These are phyloP conservation scores for Drosophila serrata DNA, from an alignment of 1,140 invertebrate genomes.

Conservation along the genomic window DNA sequence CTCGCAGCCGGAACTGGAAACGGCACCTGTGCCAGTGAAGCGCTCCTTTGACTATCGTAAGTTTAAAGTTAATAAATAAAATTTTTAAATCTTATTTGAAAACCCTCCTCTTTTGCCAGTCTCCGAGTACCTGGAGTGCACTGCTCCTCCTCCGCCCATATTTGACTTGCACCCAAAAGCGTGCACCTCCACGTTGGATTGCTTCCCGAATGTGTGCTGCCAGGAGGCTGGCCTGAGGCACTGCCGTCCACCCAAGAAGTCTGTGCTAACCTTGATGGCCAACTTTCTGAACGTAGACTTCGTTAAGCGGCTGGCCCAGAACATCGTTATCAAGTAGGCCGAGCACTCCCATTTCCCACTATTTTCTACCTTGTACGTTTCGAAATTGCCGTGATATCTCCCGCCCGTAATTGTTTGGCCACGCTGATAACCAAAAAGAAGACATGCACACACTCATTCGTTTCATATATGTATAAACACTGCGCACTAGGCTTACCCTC, in stretches of 20 bases:
- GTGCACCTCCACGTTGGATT: slow-evolving; percentile 89
- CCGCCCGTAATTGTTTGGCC: slow-evolving; percentile 39
- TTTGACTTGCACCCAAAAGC: slow-evolving; percentile 89
- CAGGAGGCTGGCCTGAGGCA: slow-evolving; percentile 89
- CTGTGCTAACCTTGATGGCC: slow-evolving; percentile 88
- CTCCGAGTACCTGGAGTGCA: slow-evolving; percentile 90
- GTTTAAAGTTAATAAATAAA: slow-evolving; percentile 10
- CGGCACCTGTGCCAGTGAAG: slow-evolving; percentile 87
- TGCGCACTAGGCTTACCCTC: slow-evolving; percentile 28
- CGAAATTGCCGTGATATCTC: slow-evolving; percentile 59
- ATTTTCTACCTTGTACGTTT: slow-evolving; percentile 26
- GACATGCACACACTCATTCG: slow-evolving; percentile 18
- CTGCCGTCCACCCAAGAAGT: slow-evolving; percentile 90
- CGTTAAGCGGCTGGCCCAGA: slow-evolving; percentile 80
- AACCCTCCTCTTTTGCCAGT: slow-evolving; percentile 76
- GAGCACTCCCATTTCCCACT: slow-evolving; percentile 15
- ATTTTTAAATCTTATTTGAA: background rate
- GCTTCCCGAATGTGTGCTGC: slow-evolving; percentile 91
- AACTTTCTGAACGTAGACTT: slow-evolving; percentile 86
- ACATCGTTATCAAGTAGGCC: slow-evolving; percentile 82
- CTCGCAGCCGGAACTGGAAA: slow-evolving; percentile 88
- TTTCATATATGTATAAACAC: slow-evolving; percentile 13
- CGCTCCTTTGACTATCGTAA: slow-evolving; percentile 86
- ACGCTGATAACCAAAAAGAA: slow-evolving; percentile 54
- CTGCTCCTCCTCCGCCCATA: slow-evolving; percentile 88